Base-by-base conservation (phyloP, 2,113 vertebrate genomes). In the Acanthochromis polyacanthus region DNA sequence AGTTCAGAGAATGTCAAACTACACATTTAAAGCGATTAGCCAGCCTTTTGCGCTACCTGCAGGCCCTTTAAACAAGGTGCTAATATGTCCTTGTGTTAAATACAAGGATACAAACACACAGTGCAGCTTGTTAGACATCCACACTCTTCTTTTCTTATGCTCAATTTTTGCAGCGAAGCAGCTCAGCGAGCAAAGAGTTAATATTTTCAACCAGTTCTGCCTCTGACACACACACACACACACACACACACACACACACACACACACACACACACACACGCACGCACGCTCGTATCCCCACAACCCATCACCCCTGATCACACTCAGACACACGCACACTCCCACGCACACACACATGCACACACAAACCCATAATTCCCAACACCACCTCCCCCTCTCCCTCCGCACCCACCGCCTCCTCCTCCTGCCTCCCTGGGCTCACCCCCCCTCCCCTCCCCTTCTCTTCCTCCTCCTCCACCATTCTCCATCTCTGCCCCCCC, bases 151-250 rank as follows among this genome's bases (percentile, higher is more conserved):
- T 80, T 73, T 82, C 82, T 83, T 66, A 51, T 60, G 75, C 82
- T 83, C 82, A 66, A 80, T 84, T 71, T 88, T 80, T 75, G 82
- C 88, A 66, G 68, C n/a, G 2, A 58, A 78, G 88, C 71, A 75
- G 87, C n/a, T 57, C 87, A 63, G 88, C 53, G 0, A 89, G 90
- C 81, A 87, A 92, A 88, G 90, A 88, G 92, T 93, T 93, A 92
- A 92, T 90, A 89, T 93, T 93, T 93, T 90, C 91, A 91, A 89
- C 91, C 89, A 91, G 90, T 88, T 88, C 89, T 91, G 82, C 86
- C 82, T 89, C 80, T 65, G 80, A 90, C 85, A 86, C 87, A 88
- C 81, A 89, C 77, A 73, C 66, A 69, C 50, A 56, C 81, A 69
- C 77, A 66, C 64, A 70, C 60, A 64, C 66, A 40, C 73, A 88